Evolutionary conservation across 2,797 vertebrate genomes (phyloP), one percentile per base, ranked within the genome.

Genomic region (Sebastiscus tertius): DNA sequence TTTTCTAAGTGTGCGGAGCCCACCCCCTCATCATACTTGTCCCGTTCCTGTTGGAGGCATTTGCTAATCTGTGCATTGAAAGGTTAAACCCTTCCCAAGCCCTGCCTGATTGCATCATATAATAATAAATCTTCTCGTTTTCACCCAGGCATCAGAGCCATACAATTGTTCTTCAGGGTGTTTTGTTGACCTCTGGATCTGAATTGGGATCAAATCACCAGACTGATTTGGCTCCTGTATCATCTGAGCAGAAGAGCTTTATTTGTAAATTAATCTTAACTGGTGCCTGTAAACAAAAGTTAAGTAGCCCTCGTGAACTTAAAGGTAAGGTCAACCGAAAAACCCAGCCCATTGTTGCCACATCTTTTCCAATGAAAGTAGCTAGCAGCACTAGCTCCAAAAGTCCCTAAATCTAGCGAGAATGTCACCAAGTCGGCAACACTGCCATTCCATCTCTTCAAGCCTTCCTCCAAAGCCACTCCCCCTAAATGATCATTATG

Each of bases 31-130:
- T 77, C 77, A 31, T 73, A 80, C 75, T 81, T 80, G 54, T 71
- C 79, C 79, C 7, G 6, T 56, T 77, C 55, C 78, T 69, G 62
- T 72, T 82, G 72, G 61, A 84, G 59, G 86, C 82, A 91, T 88
- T 90, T 81, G 71, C 66, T 95, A 89, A 94, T 94, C 90, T 92
- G 82, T 92, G 79, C 79, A 86, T 81, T 83, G 80, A 91, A 82
- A 90, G 68, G 87, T 86, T 92, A 81, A 91, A 90, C 80, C 70
- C 83, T 64, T 75, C 26, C 33, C 59, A 34, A 81, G 79, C 75
- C 61, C 34, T 55, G 27, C 31, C 72, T 29, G 77, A 83, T 83
- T 75, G 33, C 76, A 76, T 86, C 67, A 52, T 74, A 71, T 77
- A 55, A 70, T 75, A 46, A 72, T 72, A 77, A 68, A 77, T 81